phyloP scores from a whole-genome alignment of 2,113 vertebrate species.

The Oryzias curvinotus region DNA sequence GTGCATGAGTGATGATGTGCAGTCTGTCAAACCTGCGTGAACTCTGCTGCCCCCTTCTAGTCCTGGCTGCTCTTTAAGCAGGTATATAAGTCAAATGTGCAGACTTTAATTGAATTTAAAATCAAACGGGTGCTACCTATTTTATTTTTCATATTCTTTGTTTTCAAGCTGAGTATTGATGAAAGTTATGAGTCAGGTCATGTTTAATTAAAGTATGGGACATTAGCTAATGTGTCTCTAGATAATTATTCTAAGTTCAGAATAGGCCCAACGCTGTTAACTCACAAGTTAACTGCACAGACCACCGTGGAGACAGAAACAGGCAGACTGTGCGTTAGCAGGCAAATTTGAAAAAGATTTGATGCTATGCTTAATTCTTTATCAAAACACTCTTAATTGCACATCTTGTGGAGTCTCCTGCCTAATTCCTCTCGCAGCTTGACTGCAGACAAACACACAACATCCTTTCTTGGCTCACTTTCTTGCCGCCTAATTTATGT shows the following conservation, averaged over 20 bases:
- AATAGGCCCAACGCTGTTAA: neutral
- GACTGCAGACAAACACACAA: constrained; percentile 38
- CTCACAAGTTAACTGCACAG: neutral
- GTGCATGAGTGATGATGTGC: neutral
- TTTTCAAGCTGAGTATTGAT: no score
- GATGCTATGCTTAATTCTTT: constrained; percentile 17
- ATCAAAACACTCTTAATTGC: constrained; percentile 56
- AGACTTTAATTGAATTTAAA: no score
- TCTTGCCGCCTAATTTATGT: constrained; percentile 20
- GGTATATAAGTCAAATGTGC: neutral
- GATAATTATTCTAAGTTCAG: neutral
- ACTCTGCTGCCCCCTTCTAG: neutral
- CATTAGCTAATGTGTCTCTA: neutral
- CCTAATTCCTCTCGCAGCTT: constrained; percentile 45
- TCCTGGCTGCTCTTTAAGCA: no score
- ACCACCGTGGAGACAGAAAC: neutral
- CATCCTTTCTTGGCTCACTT: constrained; percentile 8
- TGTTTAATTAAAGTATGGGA: neutral
- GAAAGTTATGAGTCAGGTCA: no score
- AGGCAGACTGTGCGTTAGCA: neutral
- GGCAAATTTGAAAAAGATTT: constrained; percentile 8
- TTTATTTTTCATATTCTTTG: no score
- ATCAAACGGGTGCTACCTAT: no score
- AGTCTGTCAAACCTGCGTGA: neutral
- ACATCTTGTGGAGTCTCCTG: constrained; percentile 33